A percentile compares a stretch with the other conserved stretches of the same genome.
These are phyloP conservation scores for Nymphalis io DNA, from an alignment of 1,140 invertebrate species.

Conservation along the genomic window DNA sequence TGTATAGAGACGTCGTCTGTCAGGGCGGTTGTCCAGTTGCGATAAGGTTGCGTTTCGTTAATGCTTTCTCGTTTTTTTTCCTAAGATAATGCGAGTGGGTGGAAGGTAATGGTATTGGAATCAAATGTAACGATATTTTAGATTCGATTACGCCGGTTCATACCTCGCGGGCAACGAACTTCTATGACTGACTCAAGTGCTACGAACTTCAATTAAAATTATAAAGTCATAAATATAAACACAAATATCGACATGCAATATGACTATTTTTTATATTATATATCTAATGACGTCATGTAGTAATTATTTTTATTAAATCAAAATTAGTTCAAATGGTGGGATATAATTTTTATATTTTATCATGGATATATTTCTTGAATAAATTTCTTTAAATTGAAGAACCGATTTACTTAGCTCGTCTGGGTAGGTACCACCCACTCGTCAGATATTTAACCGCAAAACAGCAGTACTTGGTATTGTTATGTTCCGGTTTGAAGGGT, in stretches of 20 bases:
- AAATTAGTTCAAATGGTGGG: too few relatives aligned
- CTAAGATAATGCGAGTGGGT: constrained; percentile 40
- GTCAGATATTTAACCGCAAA: too few relatives aligned
- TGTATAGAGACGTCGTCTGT: constrained; percentile 60
- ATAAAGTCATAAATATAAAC: not conserved
- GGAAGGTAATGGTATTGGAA: constrained; percentile 38
- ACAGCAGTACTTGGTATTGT: too few relatives aligned
- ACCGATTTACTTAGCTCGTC: too few relatives aligned
- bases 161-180: not conserved
- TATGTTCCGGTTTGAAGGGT: too few relatives aligned
- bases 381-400: too few relatives aligned
- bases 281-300: too few relatives aligned
- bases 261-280: not conserved
- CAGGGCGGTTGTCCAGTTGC: constrained; percentile 37
- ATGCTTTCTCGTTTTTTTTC: constrained; percentile 40
- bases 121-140: constrained; percentile 36
- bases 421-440: too few relatives aligned
- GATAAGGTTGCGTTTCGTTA: constrained; percentile 43
- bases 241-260: not conserved
- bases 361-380: too few relatives aligned
- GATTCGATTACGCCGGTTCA: constrained; percentile 26
- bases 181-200: not conserved
- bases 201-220: not conserved
- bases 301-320: too few relatives aligned
- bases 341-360: too few relatives aligned